Percentiles rank a stretch among this genome's conserved stretches.
Evolutionary conservation across 37 sponge, comb jelly and placozoan species (phyloP).

Genomic region (Halichondria panicea): DNA sequence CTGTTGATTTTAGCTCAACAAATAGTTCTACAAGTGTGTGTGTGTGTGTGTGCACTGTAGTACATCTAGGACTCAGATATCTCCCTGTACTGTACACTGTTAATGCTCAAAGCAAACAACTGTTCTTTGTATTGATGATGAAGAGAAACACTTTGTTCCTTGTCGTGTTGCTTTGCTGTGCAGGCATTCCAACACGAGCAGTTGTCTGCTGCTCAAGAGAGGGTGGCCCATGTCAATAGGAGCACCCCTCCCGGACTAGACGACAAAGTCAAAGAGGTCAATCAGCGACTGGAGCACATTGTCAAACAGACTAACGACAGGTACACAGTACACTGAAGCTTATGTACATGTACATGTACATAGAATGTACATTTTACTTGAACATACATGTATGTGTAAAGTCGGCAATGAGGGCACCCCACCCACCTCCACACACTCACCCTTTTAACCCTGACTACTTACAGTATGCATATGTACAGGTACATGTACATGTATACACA

Average conservation of each 20-base stretch:
- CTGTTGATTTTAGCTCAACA: not conserved
- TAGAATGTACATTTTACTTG: not conserved
- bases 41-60: not conserved
- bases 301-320: constrained; percentile 44
- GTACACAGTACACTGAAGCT: too few relatives aligned
- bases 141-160: too few relatives aligned
- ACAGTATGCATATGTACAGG: too few relatives aligned
- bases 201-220: constrained; percentile 16
- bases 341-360: not conserved
- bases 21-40: not conserved
- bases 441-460: too few relatives aligned
- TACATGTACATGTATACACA: too few relatives aligned
- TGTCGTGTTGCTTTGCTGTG: not conserved
- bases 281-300: constrained; percentile 34
- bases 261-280: constrained; percentile 29
- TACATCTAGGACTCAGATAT: not conserved
- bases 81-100: not conserved
- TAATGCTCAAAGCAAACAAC: not conserved
- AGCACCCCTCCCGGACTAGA: constrained; percentile 39
- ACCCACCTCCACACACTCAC: too few relatives aligned
- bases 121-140: not conserved
- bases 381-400: too few relatives aligned
- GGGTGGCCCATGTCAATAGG: constrained; percentile 5
- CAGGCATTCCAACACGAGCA: constrained; percentile 33
- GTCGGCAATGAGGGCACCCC: too few relatives aligned